phyloP scores from a whole-genome alignment of 1,140 invertebrate species.

The Diplogasteroides magnus region DNA sequence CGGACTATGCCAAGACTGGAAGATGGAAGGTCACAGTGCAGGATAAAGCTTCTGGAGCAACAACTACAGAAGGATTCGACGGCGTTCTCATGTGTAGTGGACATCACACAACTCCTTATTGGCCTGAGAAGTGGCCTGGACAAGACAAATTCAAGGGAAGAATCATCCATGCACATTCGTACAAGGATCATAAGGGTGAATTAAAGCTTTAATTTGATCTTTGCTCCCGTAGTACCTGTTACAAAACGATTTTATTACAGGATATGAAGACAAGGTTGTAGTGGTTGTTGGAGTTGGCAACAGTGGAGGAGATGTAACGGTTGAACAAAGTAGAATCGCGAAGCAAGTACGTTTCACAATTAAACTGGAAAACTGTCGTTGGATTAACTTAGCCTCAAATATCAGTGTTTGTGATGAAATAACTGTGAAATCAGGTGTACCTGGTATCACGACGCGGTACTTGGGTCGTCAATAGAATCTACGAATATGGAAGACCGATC shows the following conservation, averaged over 20 bases:
- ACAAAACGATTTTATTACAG: too few species aligned
- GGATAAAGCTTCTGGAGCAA: slow-evolving; percentile 24
- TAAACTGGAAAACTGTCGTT: too few species aligned
- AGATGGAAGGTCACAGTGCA: slow-evolving; percentile 42
- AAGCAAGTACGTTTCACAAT: slow-evolving; percentile 43
- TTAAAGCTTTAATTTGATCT: slow-evolving; percentile 57
- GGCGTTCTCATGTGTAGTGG: slow-evolving; percentile 47
- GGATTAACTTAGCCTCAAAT: too few species aligned
- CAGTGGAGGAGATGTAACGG: slow-evolving; percentile 60
- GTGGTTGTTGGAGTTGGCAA: slow-evolving; percentile 60
- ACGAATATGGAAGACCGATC: slow-evolving; percentile 51
- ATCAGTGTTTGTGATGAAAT: too few species aligned
- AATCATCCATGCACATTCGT: slow-evolving; percentile 2
- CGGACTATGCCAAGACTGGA: slow-evolving; percentile 37
- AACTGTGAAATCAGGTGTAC: too few species aligned
- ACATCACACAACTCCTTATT: slow-evolving; percentile 54
- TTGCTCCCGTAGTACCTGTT: slow-evolving; percentile 45
- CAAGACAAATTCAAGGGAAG: slow-evolving; percentile 56
- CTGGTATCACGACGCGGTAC: slow-evolving; percentile 59
- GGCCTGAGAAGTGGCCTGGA: slow-evolving; percentile 39
- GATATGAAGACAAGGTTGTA: slow-evolving; percentile 55
- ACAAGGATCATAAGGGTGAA: slow-evolving; percentile 60
- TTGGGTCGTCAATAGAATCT: slow-evolving; percentile 59
- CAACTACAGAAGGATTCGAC: slow-evolving; percentile 55
- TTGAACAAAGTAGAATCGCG: slow-evolving; percentile 57